Percentiles rank a stretch among this genome's conserved stretches.
Conservation (phyloP, 2,888 invertebrate species). For the Eupithecia insigniata region DNA sequence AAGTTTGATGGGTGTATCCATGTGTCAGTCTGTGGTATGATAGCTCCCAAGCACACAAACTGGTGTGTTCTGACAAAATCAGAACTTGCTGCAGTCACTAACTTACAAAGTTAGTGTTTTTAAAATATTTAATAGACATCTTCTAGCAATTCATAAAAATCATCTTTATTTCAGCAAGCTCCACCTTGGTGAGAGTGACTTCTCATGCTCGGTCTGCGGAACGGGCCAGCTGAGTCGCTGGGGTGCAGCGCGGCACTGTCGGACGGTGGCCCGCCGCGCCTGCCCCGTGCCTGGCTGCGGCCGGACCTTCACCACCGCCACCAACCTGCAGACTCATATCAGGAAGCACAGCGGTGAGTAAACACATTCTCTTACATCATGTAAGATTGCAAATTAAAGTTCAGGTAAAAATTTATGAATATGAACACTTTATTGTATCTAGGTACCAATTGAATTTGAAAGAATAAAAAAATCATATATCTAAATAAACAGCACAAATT, state of each 20-base stretch:
- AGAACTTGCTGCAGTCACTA: too few species aligned
- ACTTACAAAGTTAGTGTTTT: too few species aligned
- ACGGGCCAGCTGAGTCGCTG: slow-evolving; percentile 52
- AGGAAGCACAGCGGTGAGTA: slow-evolving; percentile 60
- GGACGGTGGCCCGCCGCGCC: slow-evolving; percentile 49
- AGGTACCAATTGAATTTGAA: too few species aligned
- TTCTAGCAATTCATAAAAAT: neutral
- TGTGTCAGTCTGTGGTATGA: neutral
- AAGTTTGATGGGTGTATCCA: neutral
- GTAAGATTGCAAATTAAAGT: neutral
- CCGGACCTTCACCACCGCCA: slow-evolving; percentile 61
- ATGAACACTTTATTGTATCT: too few species aligned
- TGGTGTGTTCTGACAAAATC: too few species aligned
- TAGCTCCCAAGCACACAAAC: neutral
- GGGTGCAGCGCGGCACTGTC: slow-evolving; percentile 60
- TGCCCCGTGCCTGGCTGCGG: slow-evolving; percentile 55
- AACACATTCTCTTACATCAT: neutral
- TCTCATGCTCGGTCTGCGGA: slow-evolving; percentile 57
- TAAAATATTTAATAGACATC: too few species aligned
- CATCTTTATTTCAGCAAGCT: neutral
- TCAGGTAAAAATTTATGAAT: too few species aligned
- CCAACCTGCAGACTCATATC: slow-evolving; percentile 64
- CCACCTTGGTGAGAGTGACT: slow-evolving; percentile 44
- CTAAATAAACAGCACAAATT: too few species aligned
- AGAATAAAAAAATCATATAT: too few species aligned